A percentile compares a stretch with the other conserved stretches of the same genome.
Evolutionary conservation across 1,140 invertebrate genomes (phyloP).

Genomic region (Eriocheir sinensis): DNA sequence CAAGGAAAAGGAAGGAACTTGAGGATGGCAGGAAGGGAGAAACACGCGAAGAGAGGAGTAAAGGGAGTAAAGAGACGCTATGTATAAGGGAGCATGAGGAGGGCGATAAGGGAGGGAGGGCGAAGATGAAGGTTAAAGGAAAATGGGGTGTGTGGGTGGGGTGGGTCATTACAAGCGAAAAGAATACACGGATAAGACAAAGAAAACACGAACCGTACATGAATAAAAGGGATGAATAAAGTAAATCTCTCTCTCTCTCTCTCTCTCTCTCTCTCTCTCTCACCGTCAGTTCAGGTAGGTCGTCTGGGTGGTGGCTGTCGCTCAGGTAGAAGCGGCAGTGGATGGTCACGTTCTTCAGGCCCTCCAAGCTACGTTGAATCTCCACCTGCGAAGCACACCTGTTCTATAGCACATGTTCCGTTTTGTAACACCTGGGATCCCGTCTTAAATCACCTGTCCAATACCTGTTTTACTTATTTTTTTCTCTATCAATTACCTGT

Average conservation of each 20-base stretch:
- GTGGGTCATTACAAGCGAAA: not conserved
- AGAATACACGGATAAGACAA: not conserved
- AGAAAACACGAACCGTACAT: not conserved
- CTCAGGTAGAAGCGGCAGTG: slow-evolving; percentile 64
- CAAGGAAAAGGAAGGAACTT: too few species aligned
- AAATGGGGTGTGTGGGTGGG: not conserved
- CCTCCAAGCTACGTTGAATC: not conserved
- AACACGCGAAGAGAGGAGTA: not conserved
- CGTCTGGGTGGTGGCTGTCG: not conserved
- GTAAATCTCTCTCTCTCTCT: slow-evolving; percentile 3
- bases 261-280: slow-evolving; percentile 30
- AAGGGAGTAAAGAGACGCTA: not conserved
- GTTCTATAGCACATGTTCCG: not conserved
- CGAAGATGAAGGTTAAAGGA: not conserved
- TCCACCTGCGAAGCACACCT: slow-evolving; percentile 49
- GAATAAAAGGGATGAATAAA: too few species aligned
- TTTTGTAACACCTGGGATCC: not conserved
- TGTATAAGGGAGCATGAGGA: not conserved
- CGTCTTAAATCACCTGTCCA: not conserved
- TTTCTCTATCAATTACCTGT: too few species aligned
- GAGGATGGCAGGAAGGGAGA: not conserved
- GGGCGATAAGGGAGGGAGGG: not conserved
- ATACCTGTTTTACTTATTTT: not conserved
- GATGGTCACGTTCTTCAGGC: slow-evolving; percentile 34
- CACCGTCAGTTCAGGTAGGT: slow-evolving; percentile 50